These are phyloP conservation scores for Irena cyanogastra DNA, from an alignment of 2,113 vertebrate species.

Conservation along the genomic window DNA sequence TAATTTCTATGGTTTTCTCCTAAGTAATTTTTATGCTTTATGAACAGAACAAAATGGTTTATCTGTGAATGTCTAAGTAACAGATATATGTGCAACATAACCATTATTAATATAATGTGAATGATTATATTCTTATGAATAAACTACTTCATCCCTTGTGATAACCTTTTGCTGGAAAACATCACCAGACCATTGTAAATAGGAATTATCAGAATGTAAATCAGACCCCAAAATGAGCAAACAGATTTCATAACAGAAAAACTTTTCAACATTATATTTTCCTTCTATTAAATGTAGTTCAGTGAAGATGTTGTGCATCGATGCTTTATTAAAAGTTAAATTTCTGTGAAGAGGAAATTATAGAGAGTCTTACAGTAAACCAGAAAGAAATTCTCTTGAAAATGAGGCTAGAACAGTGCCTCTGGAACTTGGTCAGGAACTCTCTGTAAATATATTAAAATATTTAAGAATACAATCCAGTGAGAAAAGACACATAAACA, in stretches of 20 bases:
- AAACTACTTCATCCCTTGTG: background rate
- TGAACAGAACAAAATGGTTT: background rate
- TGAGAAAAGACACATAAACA: background rate
- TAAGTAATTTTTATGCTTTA: background rate
- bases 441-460: background rate
- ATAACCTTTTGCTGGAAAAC: background rate
- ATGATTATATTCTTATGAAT: background rate
- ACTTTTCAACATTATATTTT: background rate
- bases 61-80: background rate
- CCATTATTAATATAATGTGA: background rate
- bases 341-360: background rate
- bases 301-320: background rate
- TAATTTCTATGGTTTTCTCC: background rate
- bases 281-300: background rate
- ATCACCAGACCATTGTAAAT: background rate
- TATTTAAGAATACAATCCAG: background rate
- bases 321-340: background rate
- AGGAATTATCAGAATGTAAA: background rate
- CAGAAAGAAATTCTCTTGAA: background rate
- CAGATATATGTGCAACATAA: background rate
- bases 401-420: background rate
- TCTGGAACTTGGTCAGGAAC: background rate
- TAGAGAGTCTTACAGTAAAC: background rate
- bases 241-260: background rate
- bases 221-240: background rate